These are phyloP conservation scores for Saccostrea cuccullata DNA, from an alignment of 1,140 invertebrate species.

Conservation along the genomic window DNA sequence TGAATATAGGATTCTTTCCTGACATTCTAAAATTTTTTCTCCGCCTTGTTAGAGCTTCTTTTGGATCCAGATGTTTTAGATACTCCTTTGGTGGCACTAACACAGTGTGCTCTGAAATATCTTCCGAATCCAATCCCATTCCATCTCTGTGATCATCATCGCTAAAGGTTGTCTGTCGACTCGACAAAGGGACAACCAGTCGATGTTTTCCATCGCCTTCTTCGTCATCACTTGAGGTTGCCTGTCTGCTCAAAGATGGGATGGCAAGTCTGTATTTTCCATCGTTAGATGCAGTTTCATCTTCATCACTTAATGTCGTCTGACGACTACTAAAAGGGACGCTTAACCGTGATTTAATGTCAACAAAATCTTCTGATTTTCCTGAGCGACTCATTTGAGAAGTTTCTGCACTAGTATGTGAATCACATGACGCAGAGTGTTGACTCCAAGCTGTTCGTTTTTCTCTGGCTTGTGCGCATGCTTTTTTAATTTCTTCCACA, in stretches of 20 bases:
- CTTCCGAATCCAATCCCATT: neutral
- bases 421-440: conserved; percentile 44
- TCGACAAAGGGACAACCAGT: conserved; percentile 23
- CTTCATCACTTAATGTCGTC: conserved; percentile 52
- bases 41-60: conserved; percentile 38
- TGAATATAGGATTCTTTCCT: conserved; percentile 37
- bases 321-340: conserved; percentile 44
- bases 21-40: conserved; percentile 34
- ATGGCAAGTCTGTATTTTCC: neutral
- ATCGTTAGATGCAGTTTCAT: conserved; percentile 15
- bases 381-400: conserved; percentile 34
- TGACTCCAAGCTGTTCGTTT: conserved; percentile 17
- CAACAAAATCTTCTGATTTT: conserved; percentile 44
- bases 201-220: conserved; percentile 26
- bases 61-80: conserved; percentile 41
- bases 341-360: conserved; percentile 35
- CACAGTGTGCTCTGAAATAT: neutral
- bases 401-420: conserved; percentile 41
- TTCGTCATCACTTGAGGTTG: conserved; percentile 43
- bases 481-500: conserved; percentile 60
- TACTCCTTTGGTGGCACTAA: neutral
- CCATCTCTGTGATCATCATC: neutral
- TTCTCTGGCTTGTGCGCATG: conserved; percentile 48
- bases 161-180: conserved; percentile 18
- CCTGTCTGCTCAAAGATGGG: conserved; percentile 27